Base-by-base conservation (phyloP, 2,113 vertebrate species). In the Vidua chalybeata region DNA sequence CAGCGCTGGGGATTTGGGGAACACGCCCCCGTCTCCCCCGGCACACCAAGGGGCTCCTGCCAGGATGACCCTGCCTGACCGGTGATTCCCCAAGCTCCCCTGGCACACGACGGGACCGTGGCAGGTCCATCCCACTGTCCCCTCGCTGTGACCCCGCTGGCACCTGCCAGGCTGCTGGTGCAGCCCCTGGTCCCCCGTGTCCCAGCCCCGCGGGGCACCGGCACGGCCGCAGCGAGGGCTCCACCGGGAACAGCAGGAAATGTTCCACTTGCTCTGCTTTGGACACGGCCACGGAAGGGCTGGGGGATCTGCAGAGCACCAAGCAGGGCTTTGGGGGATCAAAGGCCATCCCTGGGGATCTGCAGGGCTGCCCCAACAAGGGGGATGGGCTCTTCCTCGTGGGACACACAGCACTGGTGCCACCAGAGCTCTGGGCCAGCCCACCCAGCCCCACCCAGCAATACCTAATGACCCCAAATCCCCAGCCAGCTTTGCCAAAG, bases 211-310 rank as follows among this genome's bases (percentile, higher is more conserved):
- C 66, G 89, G 85, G 58, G 94, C 90, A 49, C 80, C 1, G 2
- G 81, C 69, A 80, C 62, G 79, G 67, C 24, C 0, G 0, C 28
- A 8, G 51, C 7, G 2, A 72, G 48, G 15, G 28, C 76, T 56
- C 84, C 74, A 82, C 46, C 58, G 27, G 73, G 80, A 95, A 58
- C 68, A 90, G 73, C 79, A 90, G 89, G 89, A 96, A 96, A 66
- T 45, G 20, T 87, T 79, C 51, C 6, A 8, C 56, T 64, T 62
- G 48, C 90, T 56, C 59, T 35, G 46, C 91, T 54, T 56, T 37
- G 46, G 41, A 51, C 30, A 33, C 2, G 0, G 49, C 4, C 10
- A 27, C 45, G 81, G 58, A 27, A 73, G 73, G 37, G 68, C 12
- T 15, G 35, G 11, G 39, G 39, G 39, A 10, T 39, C 39, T 39